These are phyloP conservation scores for Melitaea athalia DNA, from an alignment of 2,888 invertebrate genomes.

Conservation along the genomic window DNA sequence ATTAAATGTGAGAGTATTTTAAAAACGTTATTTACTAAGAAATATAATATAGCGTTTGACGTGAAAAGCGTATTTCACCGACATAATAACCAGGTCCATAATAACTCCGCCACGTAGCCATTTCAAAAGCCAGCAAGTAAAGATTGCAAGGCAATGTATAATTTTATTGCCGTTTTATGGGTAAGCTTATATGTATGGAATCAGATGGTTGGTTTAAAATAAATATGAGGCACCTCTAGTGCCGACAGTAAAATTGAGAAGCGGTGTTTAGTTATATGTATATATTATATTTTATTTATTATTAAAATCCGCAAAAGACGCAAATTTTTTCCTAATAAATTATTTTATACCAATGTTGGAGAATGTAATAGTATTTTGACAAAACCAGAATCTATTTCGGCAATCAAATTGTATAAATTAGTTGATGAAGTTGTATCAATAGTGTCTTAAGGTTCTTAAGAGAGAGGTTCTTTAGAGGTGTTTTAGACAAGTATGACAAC, in stretches of 20 bases:
- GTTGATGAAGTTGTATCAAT: too few species aligned
- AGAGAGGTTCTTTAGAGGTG: too few species aligned
- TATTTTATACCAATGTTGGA: too few species aligned
- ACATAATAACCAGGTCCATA: constrained; percentile 4
- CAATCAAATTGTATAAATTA: too few species aligned
- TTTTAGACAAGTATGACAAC: too few species aligned
- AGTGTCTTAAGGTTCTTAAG: too few species aligned
- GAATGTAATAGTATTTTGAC: too few species aligned
- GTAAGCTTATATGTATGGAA: constrained; percentile 28
- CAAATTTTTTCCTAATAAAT: too few species aligned
- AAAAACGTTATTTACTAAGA: constrained; percentile 19
- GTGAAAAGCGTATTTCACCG: constrained; percentile 8
- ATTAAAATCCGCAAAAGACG: too few species aligned
- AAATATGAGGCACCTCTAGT: constrained; percentile 8
- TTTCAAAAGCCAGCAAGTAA: constrained; percentile 6
- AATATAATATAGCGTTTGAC: constrained; percentile 11
- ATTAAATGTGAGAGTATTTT: constrained; percentile 12
- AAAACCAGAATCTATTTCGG: too few species aligned
- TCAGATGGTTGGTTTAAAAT: constrained; percentile 13
- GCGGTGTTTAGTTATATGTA: neutral
- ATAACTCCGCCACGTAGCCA: constrained; percentile 8
- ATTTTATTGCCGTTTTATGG: constrained; percentile 32
- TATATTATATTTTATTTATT: constrained; percentile 4
- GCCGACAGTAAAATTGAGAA: constrained; percentile 5
- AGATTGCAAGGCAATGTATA: constrained; percentile 25